Evolutionary conservation across 2,113 vertebrate genomes (phyloP).

Genomic region (Coptodon bakossiorum): DNA sequence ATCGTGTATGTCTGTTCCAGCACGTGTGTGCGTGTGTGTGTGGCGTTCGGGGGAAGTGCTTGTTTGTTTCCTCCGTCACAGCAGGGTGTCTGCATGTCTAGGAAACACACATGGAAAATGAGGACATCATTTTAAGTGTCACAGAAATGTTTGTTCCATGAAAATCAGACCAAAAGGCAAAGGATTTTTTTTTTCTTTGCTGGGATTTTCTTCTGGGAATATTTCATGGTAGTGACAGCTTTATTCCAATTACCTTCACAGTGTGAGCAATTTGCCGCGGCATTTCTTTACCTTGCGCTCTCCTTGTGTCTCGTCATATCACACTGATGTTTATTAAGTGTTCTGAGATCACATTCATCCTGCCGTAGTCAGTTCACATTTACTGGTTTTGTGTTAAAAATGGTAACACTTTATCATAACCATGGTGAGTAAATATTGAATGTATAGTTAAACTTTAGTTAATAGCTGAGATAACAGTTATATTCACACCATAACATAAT

Average conservation of each 20-base stretch:
- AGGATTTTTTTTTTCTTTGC: not conserved
- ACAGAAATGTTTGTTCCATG: slow-evolving; percentile 40
- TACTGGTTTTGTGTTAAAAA: not conserved
- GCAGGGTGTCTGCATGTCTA: slow-evolving; percentile 26
- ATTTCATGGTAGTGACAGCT: slow-evolving; percentile 7
- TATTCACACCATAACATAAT: not conserved
- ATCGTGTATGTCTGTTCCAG: not conserved
- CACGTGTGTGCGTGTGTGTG: not conserved
- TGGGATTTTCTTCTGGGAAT: slow-evolving; percentile 5
- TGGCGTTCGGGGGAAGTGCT: not conserved
- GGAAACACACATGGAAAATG: slow-evolving; percentile 32
- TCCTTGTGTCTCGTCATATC: not conserved
- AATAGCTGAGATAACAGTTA: not conserved
- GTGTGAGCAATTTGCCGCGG: not conserved
- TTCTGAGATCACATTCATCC: not conserved
- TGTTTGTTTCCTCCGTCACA: slow-evolving; percentile 53
- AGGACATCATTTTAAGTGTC: slow-evolving; percentile 54
- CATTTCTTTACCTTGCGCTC: not conserved
- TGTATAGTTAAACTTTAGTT: not conserved
- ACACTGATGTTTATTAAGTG: not conserved
- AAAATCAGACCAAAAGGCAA: slow-evolving; percentile 9
- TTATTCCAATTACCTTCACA: slow-evolving; percentile 34
- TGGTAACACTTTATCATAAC: not conserved
- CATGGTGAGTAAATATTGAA: not conserved
- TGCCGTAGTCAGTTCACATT: not conserved